Base-by-base conservation (phyloP, 2,113 vertebrate genomes). In the Lanius collurio region DNA sequence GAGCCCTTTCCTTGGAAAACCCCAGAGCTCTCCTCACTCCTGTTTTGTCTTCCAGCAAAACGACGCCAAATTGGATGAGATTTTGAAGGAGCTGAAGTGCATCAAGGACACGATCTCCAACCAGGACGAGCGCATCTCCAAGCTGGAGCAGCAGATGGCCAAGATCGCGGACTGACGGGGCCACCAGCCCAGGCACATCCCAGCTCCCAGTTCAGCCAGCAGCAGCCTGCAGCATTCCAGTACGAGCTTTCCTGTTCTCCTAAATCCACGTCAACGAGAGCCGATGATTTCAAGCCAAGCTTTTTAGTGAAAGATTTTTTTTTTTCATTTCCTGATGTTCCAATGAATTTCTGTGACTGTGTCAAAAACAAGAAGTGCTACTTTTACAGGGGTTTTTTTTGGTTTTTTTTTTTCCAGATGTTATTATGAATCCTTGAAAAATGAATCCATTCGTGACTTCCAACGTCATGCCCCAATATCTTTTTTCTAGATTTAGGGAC, bases 81-180 rank as follows among this genome's bases (percentile, higher is more conserved):
- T 99, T 94, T 97, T 99, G 97, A 99, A 99, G 97, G 99, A 99
- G 98, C 98, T 99, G 95, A 99, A 98, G 96, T 99, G 98, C 74
- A 99, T 99, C 96, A 99, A 99, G 98, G 99, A 99, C 97, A 98
- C 98, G 81, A 98, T 99, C 97, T 98, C 98, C 98, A 98, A 95
- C 98, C 99, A 99, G 97, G 99, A 99, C 19, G 99, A 99, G 97
- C 98, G 99, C 95, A 99, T 99, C 97, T 97, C 98, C 98, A 98
- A 99, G 98, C 98, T 99, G 96, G 99, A 99, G 98, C 98, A 99
- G 97, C 98, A 99, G 98, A 97, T 99, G 98, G 98, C 98, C 76
- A 99, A 99, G 98, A 98, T 99, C 15, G 98, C 97, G 39, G 98
- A 98, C 97, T 99, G 98, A 99, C 93, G 96, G 91, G 85, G 93